Base-by-base conservation (phyloP, 2,113 vertebrate genomes). In the Oryzias javanicus region DNA sequence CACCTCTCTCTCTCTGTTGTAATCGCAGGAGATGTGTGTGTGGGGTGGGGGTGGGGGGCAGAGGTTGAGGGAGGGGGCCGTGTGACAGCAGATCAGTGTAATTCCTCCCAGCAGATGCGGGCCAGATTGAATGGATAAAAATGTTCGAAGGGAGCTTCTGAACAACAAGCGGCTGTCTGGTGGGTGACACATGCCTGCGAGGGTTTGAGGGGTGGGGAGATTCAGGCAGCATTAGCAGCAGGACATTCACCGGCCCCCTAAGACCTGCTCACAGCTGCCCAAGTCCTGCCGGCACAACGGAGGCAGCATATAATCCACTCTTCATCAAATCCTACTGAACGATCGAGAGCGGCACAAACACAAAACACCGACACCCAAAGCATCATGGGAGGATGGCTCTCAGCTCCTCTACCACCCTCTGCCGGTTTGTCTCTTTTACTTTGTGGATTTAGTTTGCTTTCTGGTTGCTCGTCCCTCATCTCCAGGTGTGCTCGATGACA, bases 61-160 rank as follows among this genome's bases (percentile, higher is more conserved):
- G 35, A 8, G 10, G 35, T 10, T 0, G 8, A 3, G 35, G 2
- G 66, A 7, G 60, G 60, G 52, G 60, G 16, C 56, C 42, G 47
- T 67, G 60, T 80, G 70, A 74, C 67, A 65, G 62, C 68, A 76
- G 80, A 85, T 89, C 78, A 74, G 64, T 81, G 63, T 90, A 85
- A 90, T 85, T 85, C 82, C 70, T 79, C 59, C 41, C 42, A 60
- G 83, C 84, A 87, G 81, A 87, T 86, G 79, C 74, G 69, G 73
- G 60, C 70, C 84, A 88, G 84, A 89, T 87, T 88, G 51, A 49
- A 75, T 74, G 86, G 84, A 90, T 89, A 88, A 91, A 89, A 79
- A 88, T 87, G 80, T 86, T 86, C 83, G 84, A 72, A 50, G 82
- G 85, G 84, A 86, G 77, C 71, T 51, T 42, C 74, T 44, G 15